Conservation (phyloP, 2,888 invertebrate species). For the Mimumesa dahlbomi region DNA sequence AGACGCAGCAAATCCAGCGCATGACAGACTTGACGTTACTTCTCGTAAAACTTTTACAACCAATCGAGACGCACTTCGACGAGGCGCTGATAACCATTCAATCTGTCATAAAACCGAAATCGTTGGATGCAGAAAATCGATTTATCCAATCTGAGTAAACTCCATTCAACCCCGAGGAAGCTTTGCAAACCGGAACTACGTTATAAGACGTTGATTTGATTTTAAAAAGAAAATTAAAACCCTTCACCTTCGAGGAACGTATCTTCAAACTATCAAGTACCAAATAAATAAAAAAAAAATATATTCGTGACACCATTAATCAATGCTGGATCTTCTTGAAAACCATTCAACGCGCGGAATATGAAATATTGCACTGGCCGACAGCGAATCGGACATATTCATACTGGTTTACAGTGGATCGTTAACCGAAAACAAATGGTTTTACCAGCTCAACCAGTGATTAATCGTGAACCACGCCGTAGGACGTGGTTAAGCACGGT, state of each 20-base stretch:
- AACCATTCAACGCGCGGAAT: neutral
- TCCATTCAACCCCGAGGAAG: no score
- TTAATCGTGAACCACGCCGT: conserved; percentile 45
- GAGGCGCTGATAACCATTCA: conserved; percentile 18
- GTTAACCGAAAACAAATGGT: conserved; percentile 40
- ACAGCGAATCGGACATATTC: neutral
- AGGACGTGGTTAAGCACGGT: conserved; percentile 53
- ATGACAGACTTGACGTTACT: conserved; percentile 5
- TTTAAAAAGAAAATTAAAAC: no score
- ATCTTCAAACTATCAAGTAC: no score
- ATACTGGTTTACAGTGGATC: neutral
- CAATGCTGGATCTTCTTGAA: neutral
- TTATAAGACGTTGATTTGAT: no score
- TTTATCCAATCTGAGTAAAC: no score
- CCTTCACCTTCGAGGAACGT: no score
- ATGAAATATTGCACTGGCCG: conserved; percentile 1
- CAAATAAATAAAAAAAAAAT: neutral
- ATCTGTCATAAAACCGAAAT: conserved; percentile 45
- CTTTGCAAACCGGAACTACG: no score
- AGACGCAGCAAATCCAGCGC: conserved; percentile 3
- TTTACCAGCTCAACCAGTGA: conserved; percentile 28
- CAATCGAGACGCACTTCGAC: conserved; percentile 25
- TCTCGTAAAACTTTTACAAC: conserved; percentile 53
- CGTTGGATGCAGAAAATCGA: conserved; percentile 30
- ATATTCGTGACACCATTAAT: neutral